These are phyloP conservation scores for Oryzias dopingdopingensis DNA, from an alignment of 2,797 vertebrate genomes.

Conservation along the genomic window DNA sequence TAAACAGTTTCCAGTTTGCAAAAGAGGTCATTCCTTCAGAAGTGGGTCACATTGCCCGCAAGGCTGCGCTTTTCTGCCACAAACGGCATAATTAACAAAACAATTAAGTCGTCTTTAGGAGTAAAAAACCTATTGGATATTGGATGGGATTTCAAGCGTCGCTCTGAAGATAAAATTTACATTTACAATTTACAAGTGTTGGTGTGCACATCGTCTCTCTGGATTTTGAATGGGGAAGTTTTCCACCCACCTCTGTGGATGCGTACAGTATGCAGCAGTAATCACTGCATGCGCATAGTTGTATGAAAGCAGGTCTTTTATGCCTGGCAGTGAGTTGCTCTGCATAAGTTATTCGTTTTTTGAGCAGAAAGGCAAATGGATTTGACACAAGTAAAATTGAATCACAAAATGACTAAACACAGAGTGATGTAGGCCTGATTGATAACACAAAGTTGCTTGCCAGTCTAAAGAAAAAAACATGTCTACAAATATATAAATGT, in stretches of 20 bases:
- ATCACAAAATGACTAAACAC: too few species aligned
- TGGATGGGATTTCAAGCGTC: slow-evolving; percentile 23
- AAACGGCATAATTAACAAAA: slow-evolving; percentile 34
- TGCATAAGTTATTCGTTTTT: not conserved
- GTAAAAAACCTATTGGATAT: slow-evolving; percentile 34
- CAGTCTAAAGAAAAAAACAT: too few species aligned
- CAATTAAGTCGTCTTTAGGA: not conserved
- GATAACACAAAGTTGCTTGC: too few species aligned
- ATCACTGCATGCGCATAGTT: not conserved
- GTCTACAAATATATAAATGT: too few species aligned
- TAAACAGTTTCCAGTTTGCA: slow-evolving; percentile 10
- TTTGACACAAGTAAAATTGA: too few species aligned
- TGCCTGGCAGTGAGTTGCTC: not conserved
- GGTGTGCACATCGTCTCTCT: slow-evolving; percentile 42
- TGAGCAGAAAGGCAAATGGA: not conserved
- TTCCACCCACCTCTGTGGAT: slow-evolving; percentile 42
- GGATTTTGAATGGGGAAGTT: slow-evolving; percentile 44
- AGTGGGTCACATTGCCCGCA: not conserved
- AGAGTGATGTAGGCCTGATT: too few species aligned
- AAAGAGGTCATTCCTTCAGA: slow-evolving; percentile 3
- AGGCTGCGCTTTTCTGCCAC: slow-evolving; percentile 5
- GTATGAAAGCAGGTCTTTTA: not conserved
- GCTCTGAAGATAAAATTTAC: slow-evolving; percentile 36
- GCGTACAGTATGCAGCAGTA: not conserved
- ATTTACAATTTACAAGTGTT: slow-evolving; percentile 16